Base-by-base conservation (phyloP, 2,113 vertebrate species). In the Australoheros scitulus region DNA sequence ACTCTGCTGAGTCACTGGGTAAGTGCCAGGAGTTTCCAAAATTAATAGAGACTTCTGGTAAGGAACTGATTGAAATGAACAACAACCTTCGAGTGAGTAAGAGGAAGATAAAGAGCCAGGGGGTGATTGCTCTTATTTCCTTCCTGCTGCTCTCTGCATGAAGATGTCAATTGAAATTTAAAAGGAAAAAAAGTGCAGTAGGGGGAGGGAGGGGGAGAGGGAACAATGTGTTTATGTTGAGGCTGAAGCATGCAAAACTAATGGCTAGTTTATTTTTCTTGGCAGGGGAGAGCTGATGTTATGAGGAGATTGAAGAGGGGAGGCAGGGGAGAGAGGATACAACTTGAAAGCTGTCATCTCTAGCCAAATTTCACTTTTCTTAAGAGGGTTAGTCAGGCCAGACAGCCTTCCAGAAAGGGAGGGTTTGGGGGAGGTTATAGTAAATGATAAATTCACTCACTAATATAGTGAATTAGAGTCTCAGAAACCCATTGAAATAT, bases 1-100 rank as follows among this genome's bases (percentile, higher is more conserved):
- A 79, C 76, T 85, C 85, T 92, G 89, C 90, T 91, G 92, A 92
- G 91, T 92, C 90, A 93, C 82, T 58, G 88, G 83, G 83, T 82
- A 47, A 90, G 61, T 80, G 47, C 8, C 14, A 79, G 82, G 6
- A 4, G 50, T 86, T 90, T 90, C 81, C 85, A 76, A 83, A 85
- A 81, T 68, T 50, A 80, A 80, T 56, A 82, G 75, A 59, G 87
- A 74, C 84, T 82, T 87, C 47, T 47, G 72, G 81, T 11, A 75
- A 87, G 75, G 82, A 72, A 36, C 7, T 59, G 61, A 78, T 60
- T 60, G 61, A 2, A 56, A 65, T 61, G 82, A 81, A 55, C 29
- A 88, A 80, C 59, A 88, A 86, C 38, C 38, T 56, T 55, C 80
- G 76, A 80, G 47, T 9, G 41, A 50, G 68, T 38, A 55, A 1